These are phyloP conservation scores for Heliconius himera DNA, from an alignment of 1,140 invertebrate species.

Conservation along the genomic window DNA sequence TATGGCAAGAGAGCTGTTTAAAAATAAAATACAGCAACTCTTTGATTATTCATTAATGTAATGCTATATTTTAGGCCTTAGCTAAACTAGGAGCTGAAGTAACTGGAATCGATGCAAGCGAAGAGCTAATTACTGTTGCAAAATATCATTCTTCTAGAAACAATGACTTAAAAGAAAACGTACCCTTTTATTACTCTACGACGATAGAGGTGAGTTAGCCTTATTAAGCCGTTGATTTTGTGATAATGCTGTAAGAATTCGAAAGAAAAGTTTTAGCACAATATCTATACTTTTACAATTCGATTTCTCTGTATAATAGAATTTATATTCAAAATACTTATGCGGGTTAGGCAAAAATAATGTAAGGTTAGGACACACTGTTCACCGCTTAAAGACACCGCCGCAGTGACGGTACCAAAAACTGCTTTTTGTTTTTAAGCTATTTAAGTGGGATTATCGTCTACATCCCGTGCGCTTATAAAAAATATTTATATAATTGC, in stretches of 20 bases:
- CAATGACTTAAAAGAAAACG: constrained; percentile 53
- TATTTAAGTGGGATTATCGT: too few species aligned
- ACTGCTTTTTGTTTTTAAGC: too few species aligned
- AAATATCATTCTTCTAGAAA: constrained; percentile 81
- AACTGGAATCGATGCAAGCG: constrained; percentile 90
- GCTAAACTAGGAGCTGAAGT: constrained; percentile 88
- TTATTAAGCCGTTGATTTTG: not conserved
- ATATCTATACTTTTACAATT: too few species aligned
- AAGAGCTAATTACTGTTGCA: constrained; percentile 86
- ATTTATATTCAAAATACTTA: too few species aligned
- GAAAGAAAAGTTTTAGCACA: not conserved
- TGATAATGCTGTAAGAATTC: not conserved
- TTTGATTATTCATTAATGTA: not conserved
- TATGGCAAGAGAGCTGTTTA: too few species aligned
- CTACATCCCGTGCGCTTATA: too few species aligned
- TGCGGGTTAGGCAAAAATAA: too few species aligned
- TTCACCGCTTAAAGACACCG: too few species aligned
- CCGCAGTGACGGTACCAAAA: too few species aligned
- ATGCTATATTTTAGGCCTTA: constrained; percentile 48
- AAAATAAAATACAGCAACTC: not conserved
- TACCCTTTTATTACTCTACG: constrained; percentile 52
- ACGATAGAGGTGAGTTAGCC: constrained; percentile 56
- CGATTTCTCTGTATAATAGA: too few species aligned
- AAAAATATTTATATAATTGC: not conserved
- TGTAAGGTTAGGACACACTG: too few species aligned